phyloP scores from a whole-genome alignment of 2,888 invertebrate genomes.

The Melinaea menophilus region DNA sequence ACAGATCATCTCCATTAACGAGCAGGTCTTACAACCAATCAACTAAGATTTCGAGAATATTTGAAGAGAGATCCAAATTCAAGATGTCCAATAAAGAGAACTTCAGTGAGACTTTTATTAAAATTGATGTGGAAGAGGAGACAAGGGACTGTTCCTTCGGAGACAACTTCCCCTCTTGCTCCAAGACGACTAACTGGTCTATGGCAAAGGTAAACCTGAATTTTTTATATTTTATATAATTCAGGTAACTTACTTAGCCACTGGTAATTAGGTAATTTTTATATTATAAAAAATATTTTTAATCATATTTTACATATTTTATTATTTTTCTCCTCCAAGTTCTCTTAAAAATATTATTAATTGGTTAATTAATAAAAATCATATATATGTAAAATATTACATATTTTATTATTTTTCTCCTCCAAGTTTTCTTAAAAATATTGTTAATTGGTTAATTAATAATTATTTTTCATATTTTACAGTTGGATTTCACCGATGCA shows the following conservation, averaged over 20 bases:
- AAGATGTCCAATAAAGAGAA: slow-evolving; percentile 56
- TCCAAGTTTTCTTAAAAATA: not conserved
- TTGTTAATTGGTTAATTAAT: not conserved
- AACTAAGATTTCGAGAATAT: slow-evolving; percentile 56
- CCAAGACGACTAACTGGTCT: slow-evolving; percentile 44
- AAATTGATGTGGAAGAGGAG: slow-evolving; percentile 63
- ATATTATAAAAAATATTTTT: no score
- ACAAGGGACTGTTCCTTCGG: slow-evolving; percentile 60
- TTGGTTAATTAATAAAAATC: no score
- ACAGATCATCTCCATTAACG: slow-evolving; percentile 36
- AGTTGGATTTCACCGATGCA: slow-evolving; percentile 63
- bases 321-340: no score
- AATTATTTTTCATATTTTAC: slow-evolving; percentile 23
- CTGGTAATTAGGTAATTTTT: slow-evolving; percentile 19
- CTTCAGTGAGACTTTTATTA: slow-evolving; percentile 44
- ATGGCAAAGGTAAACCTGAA: slow-evolving; percentile 51
- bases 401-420: no score
- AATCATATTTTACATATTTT: no score
- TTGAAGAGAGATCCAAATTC: slow-evolving; percentile 58
- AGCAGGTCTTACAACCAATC: slow-evolving; percentile 33
- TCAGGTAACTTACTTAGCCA: slow-evolving; percentile 11
- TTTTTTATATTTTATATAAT: slow-evolving; percentile 16
- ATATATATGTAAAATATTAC: no score
- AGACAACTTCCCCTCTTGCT: slow-evolving; percentile 42
- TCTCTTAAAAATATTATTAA: no score